Conservation (phyloP, 2,797 vertebrate species). For the Enteromius paludinosus region DNA sequence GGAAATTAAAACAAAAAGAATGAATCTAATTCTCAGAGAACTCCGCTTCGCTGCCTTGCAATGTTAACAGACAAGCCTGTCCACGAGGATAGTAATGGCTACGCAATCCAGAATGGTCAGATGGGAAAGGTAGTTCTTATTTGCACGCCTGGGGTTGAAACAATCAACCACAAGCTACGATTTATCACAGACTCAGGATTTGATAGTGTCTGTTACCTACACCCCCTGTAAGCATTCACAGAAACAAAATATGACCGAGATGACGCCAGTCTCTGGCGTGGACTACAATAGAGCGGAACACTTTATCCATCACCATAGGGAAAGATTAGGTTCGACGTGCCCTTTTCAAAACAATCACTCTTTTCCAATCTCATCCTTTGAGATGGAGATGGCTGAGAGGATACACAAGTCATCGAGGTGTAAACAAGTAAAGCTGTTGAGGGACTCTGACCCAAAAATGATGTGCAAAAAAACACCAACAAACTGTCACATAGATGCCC, state of each 20-base stretch:
- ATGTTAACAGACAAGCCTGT: slow-evolving; percentile 75
- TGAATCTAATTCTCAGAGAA: slow-evolving; percentile 78
- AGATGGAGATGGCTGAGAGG: slow-evolving; percentile 1
- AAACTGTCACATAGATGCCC: slow-evolving; percentile 68
- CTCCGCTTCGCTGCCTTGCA: slow-evolving; percentile 75
- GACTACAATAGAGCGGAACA: slow-evolving; percentile 66
- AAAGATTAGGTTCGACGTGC: slow-evolving; percentile 47
- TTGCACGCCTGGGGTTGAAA: slow-evolving; percentile 65
- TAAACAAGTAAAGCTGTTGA: slow-evolving; percentile 43
- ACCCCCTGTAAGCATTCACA: slow-evolving; percentile 66
- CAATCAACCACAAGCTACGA: slow-evolving; percentile 75
- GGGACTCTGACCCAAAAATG: slow-evolving; percentile 47
- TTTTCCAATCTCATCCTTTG: slow-evolving; percentile 27
- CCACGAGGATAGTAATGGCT: slow-evolving; percentile 69
- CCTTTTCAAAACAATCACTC: slow-evolving; percentile 51
- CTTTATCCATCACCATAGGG: slow-evolving; percentile 64
- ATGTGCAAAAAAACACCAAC: slow-evolving; percentile 62
- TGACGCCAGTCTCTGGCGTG: slow-evolving; percentile 65
- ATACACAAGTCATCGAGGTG: slow-evolving; percentile 30
- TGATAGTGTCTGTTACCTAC: background rate
- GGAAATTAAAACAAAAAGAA: slow-evolving; percentile 77
- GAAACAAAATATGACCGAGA: slow-evolving; percentile 72
- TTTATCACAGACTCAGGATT: slow-evolving; percentile 59
- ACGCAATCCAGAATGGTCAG: slow-evolving; percentile 76
- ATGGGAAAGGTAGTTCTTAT: slow-evolving; percentile 76